A percentile compares a stretch with the other conserved stretches of the same genome.
These are phyloP conservation scores for Acrossocheilus wenchowensis DNA, from an alignment of 2,797 vertebrate genomes.

Conservation along the genomic window DNA sequence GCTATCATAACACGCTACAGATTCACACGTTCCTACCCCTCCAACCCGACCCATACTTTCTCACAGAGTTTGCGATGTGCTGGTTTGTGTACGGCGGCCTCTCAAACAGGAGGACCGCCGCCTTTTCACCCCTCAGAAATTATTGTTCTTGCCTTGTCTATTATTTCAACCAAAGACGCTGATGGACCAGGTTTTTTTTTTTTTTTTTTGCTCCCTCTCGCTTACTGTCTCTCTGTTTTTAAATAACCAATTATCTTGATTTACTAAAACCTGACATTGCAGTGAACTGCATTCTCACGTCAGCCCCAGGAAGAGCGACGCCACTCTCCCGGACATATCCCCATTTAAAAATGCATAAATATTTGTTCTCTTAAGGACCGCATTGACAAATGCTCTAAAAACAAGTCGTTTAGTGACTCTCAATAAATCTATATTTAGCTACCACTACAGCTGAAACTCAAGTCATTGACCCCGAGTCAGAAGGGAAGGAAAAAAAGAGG, in stretches of 20 bases:
- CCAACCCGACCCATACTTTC: conserved; percentile 69
- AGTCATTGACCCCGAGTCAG: conserved; percentile 62
- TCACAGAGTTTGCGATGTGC: conserved; percentile 50
- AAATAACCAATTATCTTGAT: conserved; percentile 54
- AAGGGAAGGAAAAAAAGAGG: conserved; percentile 44
- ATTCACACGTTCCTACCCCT: conserved; percentile 73
- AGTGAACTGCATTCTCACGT: conserved; percentile 42
- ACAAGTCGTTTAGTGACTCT: conserved; percentile 63
- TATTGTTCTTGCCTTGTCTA: conserved; percentile 46
- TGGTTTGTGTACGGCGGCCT: conserved; percentile 34
- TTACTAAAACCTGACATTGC: conserved; percentile 57
- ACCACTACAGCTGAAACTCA: conserved; percentile 55
- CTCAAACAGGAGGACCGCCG: conserved; percentile 9
- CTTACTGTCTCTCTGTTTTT: conserved; percentile 45
- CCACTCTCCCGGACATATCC: conserved; percentile 52
- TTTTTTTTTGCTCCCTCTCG: neutral
- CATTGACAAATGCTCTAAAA: conserved; percentile 64
- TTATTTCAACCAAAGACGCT: conserved; percentile 31
- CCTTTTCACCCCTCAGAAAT: conserved; percentile 36
- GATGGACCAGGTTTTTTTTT: conserved; percentile 28
- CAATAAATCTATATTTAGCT: conserved; percentile 65
- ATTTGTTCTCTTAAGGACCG: conserved; percentile 60
- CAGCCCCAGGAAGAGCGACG: conserved; percentile 49
- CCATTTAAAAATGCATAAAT: conserved; percentile 62
- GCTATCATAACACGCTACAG: conserved; percentile 79